Conservation (phyloP, 1,140 invertebrate species). For the Acromyrmex charruanus region DNA sequence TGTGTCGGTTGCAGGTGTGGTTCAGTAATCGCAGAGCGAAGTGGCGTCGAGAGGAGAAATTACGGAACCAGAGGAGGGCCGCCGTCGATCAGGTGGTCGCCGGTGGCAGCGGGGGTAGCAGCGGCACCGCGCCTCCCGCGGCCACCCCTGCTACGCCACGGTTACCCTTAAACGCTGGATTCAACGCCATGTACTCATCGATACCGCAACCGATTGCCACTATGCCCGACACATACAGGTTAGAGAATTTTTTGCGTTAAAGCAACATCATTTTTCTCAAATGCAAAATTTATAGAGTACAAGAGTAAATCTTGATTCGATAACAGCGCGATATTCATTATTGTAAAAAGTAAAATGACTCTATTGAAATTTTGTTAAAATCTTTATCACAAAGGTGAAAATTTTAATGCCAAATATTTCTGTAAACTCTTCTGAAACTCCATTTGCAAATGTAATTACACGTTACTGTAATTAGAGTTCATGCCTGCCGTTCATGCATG, state of each 20-base stretch:
- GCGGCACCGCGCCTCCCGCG: slow-evolving; percentile 88
- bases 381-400: background rate
- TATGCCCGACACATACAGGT: slow-evolving; percentile 98
- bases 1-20: slow-evolving; percentile 93
- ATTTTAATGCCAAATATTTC: background rate
- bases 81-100: slow-evolving; percentile 88
- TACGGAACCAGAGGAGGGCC: slow-evolving; percentile 94
- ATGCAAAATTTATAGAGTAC: background rate
- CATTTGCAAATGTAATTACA: background rate
- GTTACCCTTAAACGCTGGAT: slow-evolving; percentile 94
- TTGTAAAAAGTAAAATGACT: background rate
- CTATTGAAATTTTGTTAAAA: background rate
- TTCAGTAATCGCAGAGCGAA: slow-evolving; percentile 99
- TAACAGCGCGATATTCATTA: background rate
- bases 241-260: slow-evolving; percentile 69
- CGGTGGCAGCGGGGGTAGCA: slow-evolving; percentile 84
- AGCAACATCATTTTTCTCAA: background rate
- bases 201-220: slow-evolving; percentile 97
- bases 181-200: slow-evolving; percentile 98
- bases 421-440: background rate
- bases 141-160: slow-evolving; percentile 89
- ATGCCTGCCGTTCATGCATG: background rate
- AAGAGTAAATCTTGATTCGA: background rate
- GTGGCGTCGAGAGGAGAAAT: slow-evolving; percentile 99
- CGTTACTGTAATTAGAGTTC: background rate